Conservation (phyloP, 2,888 invertebrate species). For the Scaptomyza flava region DNA sequence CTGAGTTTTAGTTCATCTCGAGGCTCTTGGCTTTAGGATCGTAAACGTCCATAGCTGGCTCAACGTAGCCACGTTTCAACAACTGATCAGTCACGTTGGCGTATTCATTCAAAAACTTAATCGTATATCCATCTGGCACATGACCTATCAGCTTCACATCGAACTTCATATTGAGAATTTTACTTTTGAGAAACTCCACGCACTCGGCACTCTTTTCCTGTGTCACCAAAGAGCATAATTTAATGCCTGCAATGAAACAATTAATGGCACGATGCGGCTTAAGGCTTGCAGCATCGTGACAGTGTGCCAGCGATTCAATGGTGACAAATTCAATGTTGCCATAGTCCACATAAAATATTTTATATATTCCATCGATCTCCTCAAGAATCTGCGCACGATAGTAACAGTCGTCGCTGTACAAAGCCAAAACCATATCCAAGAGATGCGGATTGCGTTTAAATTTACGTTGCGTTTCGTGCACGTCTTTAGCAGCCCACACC, state of each 20-base stretch:
- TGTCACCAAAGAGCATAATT: conserved; percentile 11
- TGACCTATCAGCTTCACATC: conserved; percentile 37
- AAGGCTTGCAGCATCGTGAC: conserved; percentile 62
- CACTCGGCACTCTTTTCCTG: conserved; percentile 31
- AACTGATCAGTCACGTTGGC: conserved; percentile 24
- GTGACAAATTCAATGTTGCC: conserved; percentile 78
- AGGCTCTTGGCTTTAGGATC: background rate
- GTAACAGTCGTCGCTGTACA: conserved; percentile 76
- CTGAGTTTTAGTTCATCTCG: background rate
- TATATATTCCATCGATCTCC: conserved; percentile 62
- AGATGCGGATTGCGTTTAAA: conserved; percentile 61
- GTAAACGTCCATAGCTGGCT: conserved; percentile 4
- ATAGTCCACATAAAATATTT: conserved; percentile 82
- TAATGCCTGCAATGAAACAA: conserved; percentile 69
- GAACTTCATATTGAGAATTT: conserved; percentile 45
- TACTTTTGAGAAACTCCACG: conserved; percentile 53
- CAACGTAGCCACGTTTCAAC: conserved; percentile 44
- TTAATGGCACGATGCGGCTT: conserved; percentile 76
- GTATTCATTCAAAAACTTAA: conserved; percentile 29
- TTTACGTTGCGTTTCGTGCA: conserved; percentile 53
- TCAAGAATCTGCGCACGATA: conserved; percentile 82
- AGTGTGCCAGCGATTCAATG: conserved; percentile 65
- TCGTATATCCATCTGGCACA: conserved; percentile 42
- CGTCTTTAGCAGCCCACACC: conserved; percentile 74
- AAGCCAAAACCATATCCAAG: conserved; percentile 79